A percentile compares a stretch with the other conserved stretches of the same genome.
Evolutionary conservation across 2,888 invertebrate species (phyloP).

Genomic region (Caenorhabditis sulstoni): DNA sequence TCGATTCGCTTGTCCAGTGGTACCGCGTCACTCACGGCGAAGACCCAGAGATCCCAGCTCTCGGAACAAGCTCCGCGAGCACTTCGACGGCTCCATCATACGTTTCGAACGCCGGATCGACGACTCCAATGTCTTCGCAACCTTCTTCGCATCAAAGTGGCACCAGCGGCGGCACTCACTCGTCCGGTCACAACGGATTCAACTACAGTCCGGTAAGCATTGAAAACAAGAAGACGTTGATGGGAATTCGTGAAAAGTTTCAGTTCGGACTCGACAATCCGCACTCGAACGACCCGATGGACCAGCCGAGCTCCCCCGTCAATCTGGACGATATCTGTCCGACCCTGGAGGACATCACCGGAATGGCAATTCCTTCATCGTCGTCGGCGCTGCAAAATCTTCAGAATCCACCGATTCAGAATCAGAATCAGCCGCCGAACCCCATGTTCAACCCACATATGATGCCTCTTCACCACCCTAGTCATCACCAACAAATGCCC

Average conservation of each 20-base stretch:
- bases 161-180: slow-evolving; percentile 28
- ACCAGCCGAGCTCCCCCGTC: slow-evolving; percentile 21
- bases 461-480: neutral
- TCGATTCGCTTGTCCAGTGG: slow-evolving; percentile 48
- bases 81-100: slow-evolving; percentile 40
- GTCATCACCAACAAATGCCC: neutral
- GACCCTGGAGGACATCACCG: slow-evolving; percentile 23
- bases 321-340: slow-evolving; percentile 51
- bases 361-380: neutral
- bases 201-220: slow-evolving; percentile 46
- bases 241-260: neutral
- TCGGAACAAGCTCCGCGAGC: slow-evolving; percentile 39
- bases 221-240: no score
- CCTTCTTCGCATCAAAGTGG: slow-evolving; percentile 56
- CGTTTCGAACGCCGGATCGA: slow-evolving; percentile 35
- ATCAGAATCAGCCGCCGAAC: neutral
- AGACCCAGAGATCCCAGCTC: slow-evolving; percentile 17
- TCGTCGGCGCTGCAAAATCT: neutral
- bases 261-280: slow-evolving; percentile 46
- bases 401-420: neutral
- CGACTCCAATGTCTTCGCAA: slow-evolving; percentile 48
- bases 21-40: slow-evolving; percentile 20
- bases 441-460: slow-evolving; percentile 7
- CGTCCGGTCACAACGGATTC: slow-evolving; percentile 48
- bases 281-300: slow-evolving; percentile 27